A percentile compares a stretch with the other conserved stretches of the same genome.
Conservation (phyloP, 2,888 invertebrate genomes). For the Sesamia inferens region DNA sequence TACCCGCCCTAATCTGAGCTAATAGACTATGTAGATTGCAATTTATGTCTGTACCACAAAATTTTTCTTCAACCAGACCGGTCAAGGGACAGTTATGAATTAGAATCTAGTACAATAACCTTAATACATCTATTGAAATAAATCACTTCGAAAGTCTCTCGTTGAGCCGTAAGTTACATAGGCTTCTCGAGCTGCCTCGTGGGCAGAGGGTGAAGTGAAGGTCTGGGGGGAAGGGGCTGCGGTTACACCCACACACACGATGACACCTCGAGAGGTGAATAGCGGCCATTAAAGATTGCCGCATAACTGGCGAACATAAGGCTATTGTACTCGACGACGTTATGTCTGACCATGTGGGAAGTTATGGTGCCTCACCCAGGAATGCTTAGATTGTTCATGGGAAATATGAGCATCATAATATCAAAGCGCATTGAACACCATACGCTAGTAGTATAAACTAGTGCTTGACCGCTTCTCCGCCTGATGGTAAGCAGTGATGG, state of each 20-base stretch:
- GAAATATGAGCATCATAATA: slow-evolving; percentile 9
- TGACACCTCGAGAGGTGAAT: slow-evolving; percentile 66
- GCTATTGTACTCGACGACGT: slow-evolving; percentile 49
- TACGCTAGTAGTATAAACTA: too few species aligned
- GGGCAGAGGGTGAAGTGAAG: slow-evolving; percentile 56
- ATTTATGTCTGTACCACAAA: slow-evolving; percentile 16
- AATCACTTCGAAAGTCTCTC: slow-evolving; percentile 35
- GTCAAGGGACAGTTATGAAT: slow-evolving; percentile 21
- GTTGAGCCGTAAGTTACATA: slow-evolving; percentile 44
- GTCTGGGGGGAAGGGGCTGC: slow-evolving; percentile 58
- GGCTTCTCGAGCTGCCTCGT: slow-evolving; percentile 47
- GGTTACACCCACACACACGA: slow-evolving; percentile 74
- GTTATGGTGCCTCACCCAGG: slow-evolving; percentile 10
- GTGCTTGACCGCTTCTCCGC: too few species aligned
- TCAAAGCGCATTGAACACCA: slow-evolving; percentile 2
- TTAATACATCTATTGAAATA: slow-evolving; percentile 35
- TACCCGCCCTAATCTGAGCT: background rate
- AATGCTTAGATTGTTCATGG: slow-evolving; percentile 29
- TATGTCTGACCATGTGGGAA: slow-evolving; percentile 43
- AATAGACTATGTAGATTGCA: slow-evolving; percentile 6
- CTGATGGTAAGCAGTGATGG: too few species aligned
- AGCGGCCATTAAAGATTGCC: slow-evolving; percentile 59
- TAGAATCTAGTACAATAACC: slow-evolving; percentile 23
- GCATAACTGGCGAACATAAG: slow-evolving; percentile 48
- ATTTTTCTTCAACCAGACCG: slow-evolving; percentile 4